Evolutionary conservation across 2,888 invertebrate genomes (phyloP).

Genomic region (Cosmia trapezina): DNA sequence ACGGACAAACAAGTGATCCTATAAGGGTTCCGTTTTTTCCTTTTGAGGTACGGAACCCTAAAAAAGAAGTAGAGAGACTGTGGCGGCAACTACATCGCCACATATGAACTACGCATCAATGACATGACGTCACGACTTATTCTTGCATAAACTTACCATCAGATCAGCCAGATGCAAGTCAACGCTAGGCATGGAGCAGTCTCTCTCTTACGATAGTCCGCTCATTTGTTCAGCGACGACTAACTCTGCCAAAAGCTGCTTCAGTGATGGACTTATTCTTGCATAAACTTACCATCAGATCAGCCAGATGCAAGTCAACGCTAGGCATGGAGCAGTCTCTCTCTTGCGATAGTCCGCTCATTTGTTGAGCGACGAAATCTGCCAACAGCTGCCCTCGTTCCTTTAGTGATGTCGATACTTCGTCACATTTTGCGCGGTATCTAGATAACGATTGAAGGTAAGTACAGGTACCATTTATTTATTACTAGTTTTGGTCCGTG

Average conservation of each 20-base stretch:
- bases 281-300: constrained; percentile 81
- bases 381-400: constrained; percentile 75
- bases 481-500: neutral
- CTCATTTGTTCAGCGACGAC: constrained; percentile 89
- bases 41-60: no score
- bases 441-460: constrained; percentile 59
- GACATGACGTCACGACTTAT: no score
- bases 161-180: constrained; percentile 86
- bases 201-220: constrained; percentile 81
- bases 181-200: constrained; percentile 84
- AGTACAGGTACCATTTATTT: neutral
- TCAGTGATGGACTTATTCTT: constrained; percentile 58
- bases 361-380: constrained; percentile 88
- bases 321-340: constrained; percentile 84
- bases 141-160: constrained; percentile 73
- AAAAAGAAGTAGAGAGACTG: no score
- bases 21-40: no score
- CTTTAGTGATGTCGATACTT: constrained; percentile 75
- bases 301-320: constrained; percentile 85
- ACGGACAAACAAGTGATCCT: no score
- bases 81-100: no score
- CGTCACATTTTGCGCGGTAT: constrained; percentile 83
- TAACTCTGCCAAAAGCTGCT: constrained; percentile 85
- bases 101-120: no score
- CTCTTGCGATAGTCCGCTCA: constrained; percentile 85